Base-by-base conservation (phyloP, 2,888 invertebrate genomes). In the Drosophila neonasuta region DNA sequence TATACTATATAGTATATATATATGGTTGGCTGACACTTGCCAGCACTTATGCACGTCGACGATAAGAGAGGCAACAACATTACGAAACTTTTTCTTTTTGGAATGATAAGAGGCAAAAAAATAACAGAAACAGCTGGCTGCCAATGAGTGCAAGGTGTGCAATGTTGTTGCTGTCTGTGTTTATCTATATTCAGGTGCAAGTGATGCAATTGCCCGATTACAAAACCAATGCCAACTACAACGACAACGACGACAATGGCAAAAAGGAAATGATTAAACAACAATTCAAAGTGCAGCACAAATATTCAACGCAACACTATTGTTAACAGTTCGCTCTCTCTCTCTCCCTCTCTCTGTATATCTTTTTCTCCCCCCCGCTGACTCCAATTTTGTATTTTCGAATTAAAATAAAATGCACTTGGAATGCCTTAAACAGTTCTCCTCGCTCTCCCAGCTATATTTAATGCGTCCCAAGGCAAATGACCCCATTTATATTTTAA, bases 401-500 rank as follows among this genome's bases (percentile, higher is more conserved):
- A 42, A 46, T 36, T 56, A 56, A 61, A 66, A 66, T 61, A 63
- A 68, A 80, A 80, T 74, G 62, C 77, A 65, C 64, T 75, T 74
- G 74, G 63, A 60, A 66, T 51, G 61, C 61, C 61, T 67, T 36
- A 32, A 34, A 61, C 46, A 60, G 29, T 55, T 56, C 49, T 24
- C 24, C 24, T 24, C 24, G 24, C 30, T 41, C 13, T 52, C 34
- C 42, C 48, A n/a, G 48, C 51, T 54, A 17, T 59, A 44, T 65
- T 60, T 48, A 56, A 54, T 59, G 50, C 60, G 62, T 39, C 55
- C 41, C 52, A 62, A 68, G 83, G 83, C 80, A 85, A 85, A 82
- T 77, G 86, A 85, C 69, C 83, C 77, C 77, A 83, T 83, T 85
- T 85, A 83, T 71, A 79, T 85, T 80, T 79, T 29, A 68, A 64